These are phyloP conservation scores for Monodelphis domestica DNA, from an alignment of 2,797 vertebrate species.

Conservation along the genomic window DNA sequence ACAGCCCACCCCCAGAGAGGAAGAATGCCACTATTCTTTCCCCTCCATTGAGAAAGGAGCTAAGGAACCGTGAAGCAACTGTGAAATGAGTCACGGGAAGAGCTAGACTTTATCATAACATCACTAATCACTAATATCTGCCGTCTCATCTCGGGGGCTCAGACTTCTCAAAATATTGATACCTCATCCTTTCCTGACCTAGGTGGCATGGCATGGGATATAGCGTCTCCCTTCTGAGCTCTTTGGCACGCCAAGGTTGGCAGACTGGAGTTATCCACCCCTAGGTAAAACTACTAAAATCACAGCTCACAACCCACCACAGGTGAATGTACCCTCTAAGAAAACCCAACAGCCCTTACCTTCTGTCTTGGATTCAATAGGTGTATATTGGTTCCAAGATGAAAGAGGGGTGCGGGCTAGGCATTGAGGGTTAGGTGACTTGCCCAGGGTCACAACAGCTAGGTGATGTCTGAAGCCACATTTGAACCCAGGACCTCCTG, in stretches of 20 bases:
- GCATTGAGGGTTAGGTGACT: no score
- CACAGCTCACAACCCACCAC: neutral
- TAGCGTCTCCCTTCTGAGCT: neutral
- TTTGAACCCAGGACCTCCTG: no score
- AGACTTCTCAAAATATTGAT: neutral
- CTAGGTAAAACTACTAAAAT: neutral
- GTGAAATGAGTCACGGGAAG: neutral
- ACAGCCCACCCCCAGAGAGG: neutral
- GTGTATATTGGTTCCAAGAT: no score
- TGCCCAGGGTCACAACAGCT: no score
- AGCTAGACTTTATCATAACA: neutral
- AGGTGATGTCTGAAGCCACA: no score
- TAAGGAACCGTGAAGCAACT: neutral
- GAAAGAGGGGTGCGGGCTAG: no score
- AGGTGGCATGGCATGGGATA: neutral
- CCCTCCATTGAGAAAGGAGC: neutral
- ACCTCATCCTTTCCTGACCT: neutral
- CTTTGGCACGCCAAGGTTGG: neutral
- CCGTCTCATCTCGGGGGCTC: neutral
- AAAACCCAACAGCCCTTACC: no score
- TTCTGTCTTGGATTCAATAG: no score
- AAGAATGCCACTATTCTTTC: neutral
- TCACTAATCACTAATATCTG: neutral
- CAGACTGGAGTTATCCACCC: neutral
- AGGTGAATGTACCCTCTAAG: neutral